A percentile compares a stretch with the other conserved stretches of the same genome.
These are phyloP conservation scores for Peromyscus leucopus DNA, from an alignment of 2,113 vertebrate species.

Conservation along the genomic window DNA sequence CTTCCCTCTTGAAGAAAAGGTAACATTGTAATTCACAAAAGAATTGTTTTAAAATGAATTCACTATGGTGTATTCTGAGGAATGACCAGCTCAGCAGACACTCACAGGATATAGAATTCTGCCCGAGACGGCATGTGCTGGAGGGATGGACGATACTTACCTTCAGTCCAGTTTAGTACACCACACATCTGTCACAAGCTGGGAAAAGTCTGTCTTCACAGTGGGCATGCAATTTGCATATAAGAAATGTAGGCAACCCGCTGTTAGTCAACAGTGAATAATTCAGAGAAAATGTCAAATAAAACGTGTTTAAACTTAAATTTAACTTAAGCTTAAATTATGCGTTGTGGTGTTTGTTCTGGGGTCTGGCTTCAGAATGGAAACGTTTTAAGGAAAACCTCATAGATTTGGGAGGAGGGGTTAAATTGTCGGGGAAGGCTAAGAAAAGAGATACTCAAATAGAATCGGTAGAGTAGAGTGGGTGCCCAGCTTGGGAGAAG, in stretches of 20 bases:
- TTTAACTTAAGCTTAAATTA: background rate
- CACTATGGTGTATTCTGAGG: background rate
- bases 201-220: background rate
- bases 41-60: background rate
- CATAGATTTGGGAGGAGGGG: background rate
- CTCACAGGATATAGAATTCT: background rate
- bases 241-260: background rate
- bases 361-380: background rate
- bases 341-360: background rate
- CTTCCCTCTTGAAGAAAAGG: background rate
- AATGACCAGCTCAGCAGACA: background rate
- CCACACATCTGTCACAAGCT: background rate
- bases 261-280: background rate
- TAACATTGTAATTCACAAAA: background rate
- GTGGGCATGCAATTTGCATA: background rate
- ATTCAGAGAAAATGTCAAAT: constrained; percentile 22
- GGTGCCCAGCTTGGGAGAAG: background rate
- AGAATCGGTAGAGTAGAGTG: background rate
- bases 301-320: background rate
- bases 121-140: background rate
- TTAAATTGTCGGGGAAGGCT: background rate
- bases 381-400: background rate
- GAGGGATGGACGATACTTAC: too few species aligned
- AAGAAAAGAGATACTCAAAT: background rate
- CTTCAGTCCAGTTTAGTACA: background rate